These are phyloP conservation scores for Alentia gelatinosa DNA, from an alignment of 2,888 invertebrate species.

Conservation along the genomic window DNA sequence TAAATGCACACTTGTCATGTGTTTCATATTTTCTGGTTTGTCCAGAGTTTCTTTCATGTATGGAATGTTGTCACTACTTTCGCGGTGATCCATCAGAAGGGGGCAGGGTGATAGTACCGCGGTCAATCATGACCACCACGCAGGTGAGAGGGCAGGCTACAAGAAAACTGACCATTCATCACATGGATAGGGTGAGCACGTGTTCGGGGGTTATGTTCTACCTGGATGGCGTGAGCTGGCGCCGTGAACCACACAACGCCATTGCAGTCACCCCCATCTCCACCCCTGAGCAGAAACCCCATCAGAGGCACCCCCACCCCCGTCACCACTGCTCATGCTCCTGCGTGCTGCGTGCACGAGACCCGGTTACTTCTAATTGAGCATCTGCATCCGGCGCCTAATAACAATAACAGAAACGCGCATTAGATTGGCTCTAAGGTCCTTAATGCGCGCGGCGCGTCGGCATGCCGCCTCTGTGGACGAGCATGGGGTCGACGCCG, in stretches of 20 bases:
- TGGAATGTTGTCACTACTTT: too few species aligned
- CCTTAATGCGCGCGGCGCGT: neutral
- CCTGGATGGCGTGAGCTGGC: conserved; percentile 5
- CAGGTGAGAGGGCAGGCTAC: neutral
- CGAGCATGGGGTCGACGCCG: too few species aligned
- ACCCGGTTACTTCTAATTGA: conserved; percentile 31
- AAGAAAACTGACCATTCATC: neutral
- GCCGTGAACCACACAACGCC: neutral
- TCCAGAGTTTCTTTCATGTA: too few species aligned
- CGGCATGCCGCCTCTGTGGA: too few species aligned
- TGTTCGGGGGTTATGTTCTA: neutral
- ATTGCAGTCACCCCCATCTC: neutral
- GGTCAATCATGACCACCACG: neutral
- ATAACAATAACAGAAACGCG: conserved; percentile 50
- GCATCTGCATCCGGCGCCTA: conserved; percentile 6
- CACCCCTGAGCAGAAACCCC: neutral
- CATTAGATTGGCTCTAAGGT: conserved; percentile 16
- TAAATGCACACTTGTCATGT: too few species aligned
- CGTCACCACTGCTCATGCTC: neutral
- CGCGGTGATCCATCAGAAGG: neutral
- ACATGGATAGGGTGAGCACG: neutral
- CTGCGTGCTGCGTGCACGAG: neutral
- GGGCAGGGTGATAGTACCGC: neutral
- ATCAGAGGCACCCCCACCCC: neutral
- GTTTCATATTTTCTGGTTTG: too few species aligned